Base-by-base conservation (phyloP, 2,797 vertebrate species). In the Phoebastria nigripes region DNA sequence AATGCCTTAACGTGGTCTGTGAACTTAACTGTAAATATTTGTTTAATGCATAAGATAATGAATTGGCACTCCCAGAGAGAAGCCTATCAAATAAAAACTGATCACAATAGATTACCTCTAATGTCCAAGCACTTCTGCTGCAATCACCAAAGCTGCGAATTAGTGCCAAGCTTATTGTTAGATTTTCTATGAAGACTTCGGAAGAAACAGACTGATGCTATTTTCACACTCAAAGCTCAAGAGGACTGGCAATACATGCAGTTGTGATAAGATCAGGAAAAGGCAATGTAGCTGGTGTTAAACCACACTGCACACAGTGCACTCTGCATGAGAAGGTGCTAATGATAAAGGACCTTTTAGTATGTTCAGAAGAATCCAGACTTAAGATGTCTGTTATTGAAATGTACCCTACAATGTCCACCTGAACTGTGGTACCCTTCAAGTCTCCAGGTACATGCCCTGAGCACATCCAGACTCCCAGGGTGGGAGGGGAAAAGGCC, bases 401-500 rank as follows among this genome's bases (percentile, higher is more conserved):
- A 62, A 22, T 8, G 5, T 15, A 79, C 9, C 26, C 80, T 58
- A 26, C 56, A 33, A 26, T 1, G 3, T 29, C 19, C 41, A 39
- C 25, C 21, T 29, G 46, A 62, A 41, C 11, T 12, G 3, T 13
- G 7, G 22, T n/a, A 63, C 28, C 15, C 18, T 44, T 67, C 18
- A 44, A 26, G 22, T 49, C 35, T 52, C 25, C 41, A 59, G 20
- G n/a, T 42, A 82, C 17, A 1, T 31, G 5, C 18, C 20, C 33
- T 21, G 17, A 66, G 37, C 35, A 55, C 25, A 73, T 28, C 35
- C n/a, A 58, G 29, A 39, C 14, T 46, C 26, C 28, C 35, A 72
- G 8, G 7, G 15, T 19, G 9, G 8, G 15, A 3, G 5, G 10
- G 3, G 3, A 10, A 13, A 41, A 25, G 19, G 22, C 41, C n/a